Conservation (phyloP, 1,140 invertebrate genomes). For the Drosophila pectinifera region DNA sequence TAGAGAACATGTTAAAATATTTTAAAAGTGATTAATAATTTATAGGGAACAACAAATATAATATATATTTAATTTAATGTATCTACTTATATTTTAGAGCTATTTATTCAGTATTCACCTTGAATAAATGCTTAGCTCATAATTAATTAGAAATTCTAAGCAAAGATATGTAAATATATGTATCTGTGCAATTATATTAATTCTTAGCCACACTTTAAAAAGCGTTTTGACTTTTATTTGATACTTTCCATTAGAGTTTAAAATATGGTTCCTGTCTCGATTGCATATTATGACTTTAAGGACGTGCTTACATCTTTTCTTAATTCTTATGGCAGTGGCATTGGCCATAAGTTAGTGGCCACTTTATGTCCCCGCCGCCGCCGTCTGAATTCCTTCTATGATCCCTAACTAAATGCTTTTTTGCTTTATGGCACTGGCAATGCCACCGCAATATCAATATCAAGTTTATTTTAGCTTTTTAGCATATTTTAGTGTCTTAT, state of each 20-base stretch:
- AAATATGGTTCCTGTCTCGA: constrained; percentile 20
- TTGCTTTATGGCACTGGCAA: constrained; percentile 74
- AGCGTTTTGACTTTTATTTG: constrained; percentile 1
- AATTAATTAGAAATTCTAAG: neutral
- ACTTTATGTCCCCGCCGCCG: constrained; percentile 11
- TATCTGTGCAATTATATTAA: too few species aligned
- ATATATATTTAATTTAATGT: too few species aligned
- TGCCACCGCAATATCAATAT: constrained; percentile 74
- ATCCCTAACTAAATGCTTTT: constrained; percentile 60
- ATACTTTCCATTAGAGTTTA: neutral
- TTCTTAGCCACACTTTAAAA: too few species aligned
- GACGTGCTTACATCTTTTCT: constrained; percentile 6
- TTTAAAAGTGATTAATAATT: neutral
- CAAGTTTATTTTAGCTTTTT: constrained; percentile 74
- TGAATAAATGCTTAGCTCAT: neutral
- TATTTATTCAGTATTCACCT: neutral
- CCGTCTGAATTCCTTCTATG: constrained; percentile 35
- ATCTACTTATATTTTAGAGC: neutral
- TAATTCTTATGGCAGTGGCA: constrained; percentile 8
- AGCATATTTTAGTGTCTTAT: constrained; percentile 81
- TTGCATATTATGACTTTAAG: constrained; percentile 14
- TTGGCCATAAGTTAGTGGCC: neutral
- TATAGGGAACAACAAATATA: too few species aligned
- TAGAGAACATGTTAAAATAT: too few species aligned
- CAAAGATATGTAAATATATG: too few species aligned